These are phyloP conservation scores for human DNA, from an alignment of 2,113 vertebrate genomes.

Conservation along the genomic window GRCh38 chr6:34533501-34534000, in stretches of 20 bases:
- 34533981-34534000: background rate
- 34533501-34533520: background rate
- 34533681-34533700: background rate
- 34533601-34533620: background rate
- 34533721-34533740: background rate
- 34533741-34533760: background rate
- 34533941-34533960: background rate
- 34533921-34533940: background rate
- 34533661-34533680: background rate
- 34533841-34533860: background rate
- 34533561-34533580: background rate
- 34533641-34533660: background rate
- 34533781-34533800: background rate
- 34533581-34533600: background rate
- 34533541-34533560: background rate
- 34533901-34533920: rapidly evolving
- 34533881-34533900: background rate
- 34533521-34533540: background rate
- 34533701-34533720: background rate
- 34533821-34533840: background rate
- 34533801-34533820: background rate
- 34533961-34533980: background rate
- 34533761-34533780: background rate
- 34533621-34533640: background rate
- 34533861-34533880: background rate